Evolutionary conservation across 2,113 vertebrate genomes (phyloP).

Genomic region (Orientallactaga bullata): DNA sequence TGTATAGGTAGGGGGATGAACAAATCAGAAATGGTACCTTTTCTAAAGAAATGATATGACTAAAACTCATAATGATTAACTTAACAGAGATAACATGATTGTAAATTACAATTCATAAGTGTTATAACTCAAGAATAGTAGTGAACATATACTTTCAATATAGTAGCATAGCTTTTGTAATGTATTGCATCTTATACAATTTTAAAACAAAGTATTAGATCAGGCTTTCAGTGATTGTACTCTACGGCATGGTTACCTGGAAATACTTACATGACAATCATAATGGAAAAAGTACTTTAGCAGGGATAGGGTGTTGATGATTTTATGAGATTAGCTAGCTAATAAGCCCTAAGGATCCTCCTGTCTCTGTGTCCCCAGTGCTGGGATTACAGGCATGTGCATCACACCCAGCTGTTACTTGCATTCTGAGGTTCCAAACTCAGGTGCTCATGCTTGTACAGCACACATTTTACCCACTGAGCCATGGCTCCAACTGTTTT

Average conservation of each 20-base stretch:
- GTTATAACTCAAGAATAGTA: background rate
- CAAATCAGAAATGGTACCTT: slow-evolving; percentile 1
- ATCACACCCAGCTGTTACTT: too few species aligned
- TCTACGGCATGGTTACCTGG: background rate
- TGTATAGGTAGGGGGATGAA: background rate
- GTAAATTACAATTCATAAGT: background rate
- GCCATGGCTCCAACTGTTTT: background rate
- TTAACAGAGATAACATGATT: background rate
- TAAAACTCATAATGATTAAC: background rate
- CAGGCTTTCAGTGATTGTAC: background rate
- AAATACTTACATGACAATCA: background rate
- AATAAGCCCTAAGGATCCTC: too few species aligned
- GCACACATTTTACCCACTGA: too few species aligned
- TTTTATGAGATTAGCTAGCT: too few species aligned
- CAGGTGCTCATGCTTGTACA: too few species aligned
- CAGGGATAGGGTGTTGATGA: too few species aligned
- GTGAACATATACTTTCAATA: background rate
- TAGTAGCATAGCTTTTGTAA: background rate
- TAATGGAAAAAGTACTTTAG: background rate
- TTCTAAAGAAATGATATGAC: background rate
- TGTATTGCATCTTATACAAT: background rate
- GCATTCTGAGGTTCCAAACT: too few species aligned
- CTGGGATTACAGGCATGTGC: too few species aligned
- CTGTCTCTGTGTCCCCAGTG: too few species aligned
- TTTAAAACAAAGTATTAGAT: slow-evolving; percentile 10